A percentile compares a stretch with the other conserved stretches of the same genome.
Evolutionary conservation across 2,113 vertebrate species (phyloP).

Genomic region (Sceloporus tristichus): DNA sequence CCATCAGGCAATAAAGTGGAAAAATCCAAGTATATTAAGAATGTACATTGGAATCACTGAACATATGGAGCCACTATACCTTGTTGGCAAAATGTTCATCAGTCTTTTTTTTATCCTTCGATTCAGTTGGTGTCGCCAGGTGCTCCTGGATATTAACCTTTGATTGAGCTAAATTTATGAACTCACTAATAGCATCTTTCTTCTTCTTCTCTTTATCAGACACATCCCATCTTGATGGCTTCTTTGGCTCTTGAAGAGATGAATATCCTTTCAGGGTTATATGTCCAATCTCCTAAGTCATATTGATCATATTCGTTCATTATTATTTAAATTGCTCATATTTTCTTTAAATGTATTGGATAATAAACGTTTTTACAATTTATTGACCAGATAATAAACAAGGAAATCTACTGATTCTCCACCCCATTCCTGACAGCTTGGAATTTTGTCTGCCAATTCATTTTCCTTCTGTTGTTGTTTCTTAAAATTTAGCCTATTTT

Average conservation of each 20-base stretch:
- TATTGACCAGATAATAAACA: background rate
- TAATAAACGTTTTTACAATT: constrained; percentile 6
- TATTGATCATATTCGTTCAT: too few species aligned
- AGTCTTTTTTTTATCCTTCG: background rate
- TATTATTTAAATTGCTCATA: background rate
- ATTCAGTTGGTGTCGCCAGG: constrained; percentile 40
- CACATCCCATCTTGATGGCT: constrained; percentile 92
- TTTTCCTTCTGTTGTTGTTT: background rate
- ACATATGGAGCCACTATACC: constrained; percentile 57
- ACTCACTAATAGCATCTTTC: constrained; percentile 82
- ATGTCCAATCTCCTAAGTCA: background rate
- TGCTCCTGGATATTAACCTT: constrained; percentile 70
- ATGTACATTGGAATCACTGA: background rate
- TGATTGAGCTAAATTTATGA: constrained; percentile 81
- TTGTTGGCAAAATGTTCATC: constrained; percentile 35
- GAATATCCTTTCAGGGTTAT: constrained; percentile 18
- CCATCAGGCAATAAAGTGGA: background rate
- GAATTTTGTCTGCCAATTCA: background rate
- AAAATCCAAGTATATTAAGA: background rate
- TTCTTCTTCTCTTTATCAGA: constrained; percentile 77
- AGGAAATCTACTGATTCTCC: background rate
- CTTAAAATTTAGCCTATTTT: background rate
- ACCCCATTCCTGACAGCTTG: background rate
- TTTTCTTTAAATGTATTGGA: background rate
- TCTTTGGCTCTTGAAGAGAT: constrained; percentile 77